Base-by-base conservation (phyloP, 2,888 invertebrate genomes). In the Harpalus rubripes region DNA sequence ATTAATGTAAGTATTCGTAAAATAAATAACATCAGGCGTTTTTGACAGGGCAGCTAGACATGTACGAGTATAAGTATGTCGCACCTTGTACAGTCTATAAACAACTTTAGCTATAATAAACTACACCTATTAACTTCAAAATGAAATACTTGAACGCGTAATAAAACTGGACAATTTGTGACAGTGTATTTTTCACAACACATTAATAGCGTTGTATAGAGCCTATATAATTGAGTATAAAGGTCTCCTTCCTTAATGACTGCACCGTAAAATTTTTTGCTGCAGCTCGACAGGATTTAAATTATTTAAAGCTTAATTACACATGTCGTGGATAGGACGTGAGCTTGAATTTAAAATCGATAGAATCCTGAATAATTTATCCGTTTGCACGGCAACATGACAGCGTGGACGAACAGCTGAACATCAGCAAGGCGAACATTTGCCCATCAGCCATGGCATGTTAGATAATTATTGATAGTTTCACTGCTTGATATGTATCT, bases 231-330 rank as follows among this genome's bases (percentile, higher is more conserved):
- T 15, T 65, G 65, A 72, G 15, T 15, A 41, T 72, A 44, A 68
- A 74, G 8, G 18, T 41, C 74, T 18, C 18, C 5, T 44, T 12
- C 44, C 44, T 44, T 74, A 74, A 74, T 78, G 78, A 78, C 78
- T 78, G 22, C 32, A 26, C 56, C 26, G 58, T 78, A n/a, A 58
- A 78, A 78, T 78, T 80, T 78, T 80, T 80, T 61, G 80, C 61
- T 39, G n/a, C 12, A 16, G 72, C 26, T 68, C 39, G 72, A 72
- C 58, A 41, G n/a, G 59, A 59, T 82, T 82, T 82, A 59, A 72
- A 82, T 82, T 59, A 82, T 82, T 82, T 59, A 82, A 39, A 82
- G 82, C 72, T 82, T 74, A 82, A 82, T 82, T 82, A 82, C 82
- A 74, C 74, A 82, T 74, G 72, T 52, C 58, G 58, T 41, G 59